These are phyloP conservation scores for Sula dactylatra DNA, from an alignment of 2,113 vertebrate genomes.

Conservation along the genomic window DNA sequence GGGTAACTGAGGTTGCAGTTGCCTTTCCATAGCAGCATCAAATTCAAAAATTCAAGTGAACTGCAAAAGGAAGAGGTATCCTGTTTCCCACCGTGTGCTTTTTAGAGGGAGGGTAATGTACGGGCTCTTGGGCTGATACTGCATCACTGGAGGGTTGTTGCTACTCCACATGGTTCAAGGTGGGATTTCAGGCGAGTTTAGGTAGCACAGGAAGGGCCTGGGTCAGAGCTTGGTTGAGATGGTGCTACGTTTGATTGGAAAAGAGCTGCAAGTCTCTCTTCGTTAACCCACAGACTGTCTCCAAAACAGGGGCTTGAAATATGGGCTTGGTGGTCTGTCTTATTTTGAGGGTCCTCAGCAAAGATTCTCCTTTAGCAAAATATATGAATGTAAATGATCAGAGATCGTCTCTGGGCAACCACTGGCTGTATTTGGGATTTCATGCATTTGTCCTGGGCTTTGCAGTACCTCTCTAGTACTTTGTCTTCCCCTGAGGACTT, in stretches of 20 bases:
- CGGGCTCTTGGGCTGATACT: neutral
- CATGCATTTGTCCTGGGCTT: neutral
- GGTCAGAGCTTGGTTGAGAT: neutral
- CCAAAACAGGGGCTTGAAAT: neutral
- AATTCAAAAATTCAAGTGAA: neutral
- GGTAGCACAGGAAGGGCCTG: neutral
- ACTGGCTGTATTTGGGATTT: neutral
- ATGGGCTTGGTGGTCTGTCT: neutral
- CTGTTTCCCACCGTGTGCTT: neutral
- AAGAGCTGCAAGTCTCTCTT: neutral
- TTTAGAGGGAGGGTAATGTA: neutral
- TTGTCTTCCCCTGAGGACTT: neutral
- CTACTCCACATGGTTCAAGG: neutral
- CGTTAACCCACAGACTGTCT: neutral
- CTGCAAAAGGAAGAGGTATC: neutral
- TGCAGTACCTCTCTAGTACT: neutral
- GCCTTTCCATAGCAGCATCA: neutral
- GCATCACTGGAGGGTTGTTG: neutral
- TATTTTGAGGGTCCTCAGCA: neutral
- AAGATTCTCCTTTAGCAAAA: neutral
- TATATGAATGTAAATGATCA: neutral
- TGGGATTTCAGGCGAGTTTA: neutral
- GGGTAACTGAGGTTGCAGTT: neutral
- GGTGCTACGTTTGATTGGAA: too few relatives aligned
- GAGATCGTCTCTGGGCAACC: too few relatives aligned